phyloP scores from a whole-genome alignment of 2,113 vertebrate genomes.

The Phoxinus phoxinus region DNA sequence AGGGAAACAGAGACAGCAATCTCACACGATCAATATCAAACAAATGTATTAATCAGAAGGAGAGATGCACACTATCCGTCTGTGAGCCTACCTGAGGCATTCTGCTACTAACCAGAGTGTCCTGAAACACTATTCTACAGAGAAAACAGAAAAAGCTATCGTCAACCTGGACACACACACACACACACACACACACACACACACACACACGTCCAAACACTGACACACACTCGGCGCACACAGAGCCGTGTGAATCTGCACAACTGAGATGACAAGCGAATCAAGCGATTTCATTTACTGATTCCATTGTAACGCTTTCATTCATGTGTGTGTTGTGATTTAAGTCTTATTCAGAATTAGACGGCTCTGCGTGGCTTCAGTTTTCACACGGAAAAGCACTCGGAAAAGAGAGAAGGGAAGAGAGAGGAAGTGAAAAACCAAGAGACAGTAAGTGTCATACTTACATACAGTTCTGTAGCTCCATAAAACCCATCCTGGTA shows the following conservation, averaged over 20 bases:
- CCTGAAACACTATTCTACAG: slow-evolving; percentile 86
- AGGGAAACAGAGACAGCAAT: slow-evolving; percentile 78
- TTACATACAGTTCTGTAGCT: slow-evolving; percentile 84
- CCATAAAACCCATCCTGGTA: slow-evolving; percentile 86
- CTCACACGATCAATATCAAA: slow-evolving; percentile 78
- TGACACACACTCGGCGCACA: slow-evolving; percentile 46
- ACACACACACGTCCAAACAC: slow-evolving; percentile 60
- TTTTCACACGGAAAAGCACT: slow-evolving; percentile 66
- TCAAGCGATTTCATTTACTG: background rate
- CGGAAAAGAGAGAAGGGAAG: slow-evolving; percentile 59
- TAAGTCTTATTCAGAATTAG: slow-evolving; percentile 58
- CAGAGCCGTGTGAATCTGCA: slow-evolving; percentile 44
- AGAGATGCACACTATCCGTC: slow-evolving; percentile 80
- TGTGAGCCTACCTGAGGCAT: slow-evolving; percentile 82
- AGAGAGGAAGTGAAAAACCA: slow-evolving; percentile 63
- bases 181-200: slow-evolving; percentile 62
- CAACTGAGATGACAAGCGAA: background rate
- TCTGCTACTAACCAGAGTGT: slow-evolving; percentile 80
- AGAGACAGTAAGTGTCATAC: slow-evolving; percentile 66
- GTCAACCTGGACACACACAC: slow-evolving; percentile 75
- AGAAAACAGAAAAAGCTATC: slow-evolving; percentile 83
- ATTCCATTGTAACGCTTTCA: background rate
- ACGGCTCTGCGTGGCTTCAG: slow-evolving; percentile 66
- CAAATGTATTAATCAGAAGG: slow-evolving; percentile 61
- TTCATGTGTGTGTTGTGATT: background rate